These are phyloP conservation scores for Pristionchus japonicus DNA, from an alignment of 2,888 invertebrate genomes.

Conservation along the genomic window DNA sequence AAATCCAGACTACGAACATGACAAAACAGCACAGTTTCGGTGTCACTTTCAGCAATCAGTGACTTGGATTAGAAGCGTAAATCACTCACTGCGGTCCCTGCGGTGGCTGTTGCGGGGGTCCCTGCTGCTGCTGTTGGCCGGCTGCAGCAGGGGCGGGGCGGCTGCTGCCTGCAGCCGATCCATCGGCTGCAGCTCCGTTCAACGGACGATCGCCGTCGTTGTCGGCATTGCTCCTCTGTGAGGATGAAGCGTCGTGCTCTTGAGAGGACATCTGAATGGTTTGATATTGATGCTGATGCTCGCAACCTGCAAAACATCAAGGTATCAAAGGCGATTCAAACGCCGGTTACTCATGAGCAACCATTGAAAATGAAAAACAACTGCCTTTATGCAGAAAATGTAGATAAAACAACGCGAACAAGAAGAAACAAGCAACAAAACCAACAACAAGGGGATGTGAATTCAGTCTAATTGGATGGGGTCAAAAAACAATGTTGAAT, in stretches of 20 bases:
- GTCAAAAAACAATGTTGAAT: not conserved
- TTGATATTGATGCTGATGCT: not conserved
- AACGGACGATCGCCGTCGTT: not conserved
- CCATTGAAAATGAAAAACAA: too few relatives aligned
- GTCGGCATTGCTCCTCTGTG: not conserved
- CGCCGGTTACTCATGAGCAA: not conserved
- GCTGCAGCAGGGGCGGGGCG: not conserved
- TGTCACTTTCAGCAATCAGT: too few relatives aligned
- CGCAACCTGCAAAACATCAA: not conserved
- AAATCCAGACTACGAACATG: too few relatives aligned
- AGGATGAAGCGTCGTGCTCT: not conserved
- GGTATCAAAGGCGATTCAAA: not conserved
- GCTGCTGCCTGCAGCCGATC: not conserved
- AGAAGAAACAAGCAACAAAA: constrained; percentile 10
- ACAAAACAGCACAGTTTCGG: too few relatives aligned
- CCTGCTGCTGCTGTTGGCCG: not conserved
- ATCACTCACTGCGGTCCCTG: not conserved
- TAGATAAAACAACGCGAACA: constrained; percentile 11
- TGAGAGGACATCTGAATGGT: not conserved
- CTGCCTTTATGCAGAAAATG: not conserved
- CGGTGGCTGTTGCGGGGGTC: not conserved
- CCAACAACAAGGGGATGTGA: not conserved
- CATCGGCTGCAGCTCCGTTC: not conserved
- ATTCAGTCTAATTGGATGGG: not conserved
- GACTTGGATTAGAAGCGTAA: not conserved